Base-by-base conservation (phyloP, 2,113 vertebrate species). In the Oryzias celebensis region DNA sequence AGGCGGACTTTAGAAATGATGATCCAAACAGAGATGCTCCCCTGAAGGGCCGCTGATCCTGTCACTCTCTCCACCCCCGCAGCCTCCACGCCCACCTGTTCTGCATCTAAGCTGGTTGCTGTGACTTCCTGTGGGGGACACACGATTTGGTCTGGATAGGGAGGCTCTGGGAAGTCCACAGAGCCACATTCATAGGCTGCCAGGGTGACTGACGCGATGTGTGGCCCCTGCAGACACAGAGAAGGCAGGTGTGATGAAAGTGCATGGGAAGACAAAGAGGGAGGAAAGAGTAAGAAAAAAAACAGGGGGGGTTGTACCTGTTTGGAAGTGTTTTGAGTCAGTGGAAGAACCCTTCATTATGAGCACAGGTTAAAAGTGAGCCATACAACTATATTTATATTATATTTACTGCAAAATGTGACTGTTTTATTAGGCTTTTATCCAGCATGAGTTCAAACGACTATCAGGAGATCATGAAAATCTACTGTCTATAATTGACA, bases 1-100 rank as follows among this genome's bases (percentile, higher is more conserved):
- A 95, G 91, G 61, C 92, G 91, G 83, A 96, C 94, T 92, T 95
- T 95, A 46, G 94, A 94, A 82, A 95, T 92, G 88, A 95, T 94
- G 65, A 91, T 89, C 93, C 93, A 96, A 14, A 95, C 68, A 20
- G 93, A 92, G 87, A 95, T 86, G 62, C 89, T 68, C 75, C 90
- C 91, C 74, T 87, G 78, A 24, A 73, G 26, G 7, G 55, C 53
- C 14, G 62, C 69, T 17, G 64, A 57, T 12, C 14, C 67, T 57
- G 48, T 44, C 72, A 24, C 18, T 13, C 31, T 14, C 1, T 54
- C 68, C 6, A 13, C 58, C 42, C 71, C 66, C 14, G 12, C 36
- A 1, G 60, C 43, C 59, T 73, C 77, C 62, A 70, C 43, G 23
- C 71, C 75, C 68, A 75, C 70, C 51, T 52, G 55, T 61, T 77